phyloP scores from a whole-genome alignment of 2,888 invertebrate genomes.

The Heliconius cydno region DNA sequence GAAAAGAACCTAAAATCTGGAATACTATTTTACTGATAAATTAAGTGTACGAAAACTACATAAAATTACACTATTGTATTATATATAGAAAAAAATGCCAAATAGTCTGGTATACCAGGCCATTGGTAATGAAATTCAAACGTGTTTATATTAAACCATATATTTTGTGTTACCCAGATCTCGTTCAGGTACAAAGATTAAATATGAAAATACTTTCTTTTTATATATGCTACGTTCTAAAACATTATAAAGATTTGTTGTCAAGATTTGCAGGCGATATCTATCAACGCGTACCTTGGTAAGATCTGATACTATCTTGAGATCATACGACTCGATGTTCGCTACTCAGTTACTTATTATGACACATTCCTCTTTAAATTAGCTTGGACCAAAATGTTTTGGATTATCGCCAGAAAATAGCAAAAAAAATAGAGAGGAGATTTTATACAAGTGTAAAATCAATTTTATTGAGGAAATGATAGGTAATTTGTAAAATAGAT shows the following conservation, averaged over 20 bases:
- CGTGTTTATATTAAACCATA: not conserved
- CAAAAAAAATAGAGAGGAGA: slow-evolving; percentile 57
- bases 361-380: slow-evolving; percentile 77
- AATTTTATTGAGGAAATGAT: slow-evolving; percentile 34
- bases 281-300: slow-evolving; percentile 55
- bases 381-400: slow-evolving; percentile 69
- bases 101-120: too few species aligned
- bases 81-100: too few species aligned
- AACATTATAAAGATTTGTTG: not conserved
- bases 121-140: not conserved
- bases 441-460: slow-evolving; percentile 30
- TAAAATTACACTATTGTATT: not conserved
- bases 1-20: not conserved
- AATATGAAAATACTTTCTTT: not conserved
- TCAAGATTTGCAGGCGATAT: slow-evolving; percentile 42
- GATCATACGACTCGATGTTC: slow-evolving; percentile 61
- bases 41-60: too few species aligned
- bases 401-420: slow-evolving; percentile 68
- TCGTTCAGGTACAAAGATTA: not conserved
- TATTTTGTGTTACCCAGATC: not conserved
- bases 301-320: slow-evolving; percentile 54
- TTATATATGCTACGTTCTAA: not conserved
- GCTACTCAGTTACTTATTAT: slow-evolving; percentile 69
- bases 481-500: not conserved
- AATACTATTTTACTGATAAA: not conserved